Conservation (phyloP, 2,888 invertebrate genomes). For the Tenthredo distinguenda region DNA sequence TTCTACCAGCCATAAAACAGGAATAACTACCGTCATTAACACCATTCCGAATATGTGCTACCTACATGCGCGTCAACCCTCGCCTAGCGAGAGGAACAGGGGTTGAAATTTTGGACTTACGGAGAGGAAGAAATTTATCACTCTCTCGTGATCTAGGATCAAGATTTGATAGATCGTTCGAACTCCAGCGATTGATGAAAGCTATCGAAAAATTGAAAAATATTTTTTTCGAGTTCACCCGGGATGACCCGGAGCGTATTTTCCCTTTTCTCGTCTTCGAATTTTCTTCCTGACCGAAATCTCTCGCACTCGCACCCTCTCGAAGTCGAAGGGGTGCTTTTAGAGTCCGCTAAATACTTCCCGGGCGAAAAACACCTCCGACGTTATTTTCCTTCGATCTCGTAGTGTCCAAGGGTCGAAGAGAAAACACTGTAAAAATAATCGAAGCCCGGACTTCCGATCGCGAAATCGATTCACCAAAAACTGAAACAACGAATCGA, state of each 20-base stretch:
- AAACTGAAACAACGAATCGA: not conserved
- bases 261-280: not conserved
- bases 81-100: not conserved
- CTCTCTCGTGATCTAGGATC: not conserved
- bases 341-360: not conserved
- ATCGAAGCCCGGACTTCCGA: not conserved
- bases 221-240: not conserved
- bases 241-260: not conserved
- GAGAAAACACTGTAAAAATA: not conserved
- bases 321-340: not conserved
- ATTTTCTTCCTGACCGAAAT: not conserved
- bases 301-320: not conserved
- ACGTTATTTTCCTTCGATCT: not conserved
- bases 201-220: not conserved
- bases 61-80: not conserved
- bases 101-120: not conserved
- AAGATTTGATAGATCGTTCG: not conserved
- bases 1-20: not conserved
- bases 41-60: slow-evolving; percentile 8
- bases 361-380: not conserved
- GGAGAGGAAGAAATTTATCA: not conserved
- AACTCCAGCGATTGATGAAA: not conserved
- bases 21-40: slow-evolving; percentile 26
- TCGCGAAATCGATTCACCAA: not conserved
- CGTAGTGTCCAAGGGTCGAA: not conserved